A percentile compares a stretch with the other conserved stretches of the same genome.
phyloP scores from a whole-genome alignment of 2,888 invertebrate genomes.

The Liodrosophila aerea region DNA sequence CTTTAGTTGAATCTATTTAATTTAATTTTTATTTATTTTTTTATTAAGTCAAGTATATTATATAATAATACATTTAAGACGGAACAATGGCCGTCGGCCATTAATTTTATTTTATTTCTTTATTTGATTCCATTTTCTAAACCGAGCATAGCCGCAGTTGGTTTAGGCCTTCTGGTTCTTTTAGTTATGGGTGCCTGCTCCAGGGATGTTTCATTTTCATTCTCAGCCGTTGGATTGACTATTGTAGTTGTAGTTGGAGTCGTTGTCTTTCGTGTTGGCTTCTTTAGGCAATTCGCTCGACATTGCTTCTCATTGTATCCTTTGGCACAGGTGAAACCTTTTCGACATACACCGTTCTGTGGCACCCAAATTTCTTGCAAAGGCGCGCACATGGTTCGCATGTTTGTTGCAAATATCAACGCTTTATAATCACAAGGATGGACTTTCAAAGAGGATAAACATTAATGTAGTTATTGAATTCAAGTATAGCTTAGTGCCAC shows the following conservation, averaged over 20 bases:
- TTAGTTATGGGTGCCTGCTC: not conserved
- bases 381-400: slow-evolving; percentile 24
- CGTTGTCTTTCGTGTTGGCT: not conserved
- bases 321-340: slow-evolving; percentile 9
- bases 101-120: not conserved
- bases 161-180: slow-evolving; percentile 15
- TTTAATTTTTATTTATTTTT: no score
- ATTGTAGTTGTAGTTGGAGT: not conserved
- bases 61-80: no score
- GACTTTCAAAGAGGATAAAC: not conserved
- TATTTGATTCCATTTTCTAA: not conserved
- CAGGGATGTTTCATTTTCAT: no score
- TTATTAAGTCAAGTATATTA: no score
- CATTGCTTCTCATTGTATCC: slow-evolving; percentile 13
- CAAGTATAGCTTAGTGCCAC: no score
- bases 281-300: not conserved
- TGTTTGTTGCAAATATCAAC: not conserved
- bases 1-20: no score
- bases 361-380: slow-evolving; percentile 9
- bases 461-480: no score
- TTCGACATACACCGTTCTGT: not conserved
- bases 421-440: slow-evolving; percentile 16
- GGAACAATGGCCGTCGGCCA: no score
- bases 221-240: not conserved
- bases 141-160: no score